Base-by-base conservation (phyloP, 1,140 invertebrate species). In the Ridgeia piscesae region DNA sequence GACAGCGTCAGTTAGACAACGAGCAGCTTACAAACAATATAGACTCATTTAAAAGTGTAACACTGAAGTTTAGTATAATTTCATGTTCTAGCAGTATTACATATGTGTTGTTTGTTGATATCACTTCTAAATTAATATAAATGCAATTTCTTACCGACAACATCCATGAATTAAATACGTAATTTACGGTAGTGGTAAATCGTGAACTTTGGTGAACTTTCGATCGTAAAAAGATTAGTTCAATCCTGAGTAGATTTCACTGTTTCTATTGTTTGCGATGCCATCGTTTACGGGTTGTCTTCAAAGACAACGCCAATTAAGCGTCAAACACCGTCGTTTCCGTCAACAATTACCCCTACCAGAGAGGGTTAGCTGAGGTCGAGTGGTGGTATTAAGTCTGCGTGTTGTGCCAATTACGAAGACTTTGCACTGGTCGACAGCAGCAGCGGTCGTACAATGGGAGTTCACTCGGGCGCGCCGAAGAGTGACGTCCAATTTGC, bases 301-400 rank as follows among this genome's bases (percentile, higher is more conserved):
- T 34, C 33, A 77, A 34, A 34, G 34, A 92, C 48, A 34, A 34
- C 8, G 77, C 50, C 34, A 89, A 88, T 21, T 88, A 89, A 34
- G 21, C 14, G 42, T 27, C n/a, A 91, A 91, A 48, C 31, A 91
- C 50, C n/a, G 50, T 34, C 6, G 34, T 17, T 88, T 11, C 34
- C 58, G 21, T n/a, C 42, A 89, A 88, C 58, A 93, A 89, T 89
- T 34, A 2, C 91, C 33, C 11, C 92, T 35, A 33, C 34, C 48
- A 35, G 34, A 93, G 35, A 21, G 33, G 88, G 31, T 34, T 50
- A 92, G n/a, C n/a, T 8, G 33, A 90, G 42, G 33, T 34, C 33
- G 48, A 89, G 11, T 34, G 88, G 31, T 34, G 34, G 11, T 77
- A 77, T 6, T 48, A 34, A 34, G 34, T 14, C 34, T 31, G 6